A percentile compares a stretch with the other conserved stretches of the same genome.
phyloP scores from a whole-genome alignment of 2,113 vertebrate genomes.

The Cololabis saira region DNA sequence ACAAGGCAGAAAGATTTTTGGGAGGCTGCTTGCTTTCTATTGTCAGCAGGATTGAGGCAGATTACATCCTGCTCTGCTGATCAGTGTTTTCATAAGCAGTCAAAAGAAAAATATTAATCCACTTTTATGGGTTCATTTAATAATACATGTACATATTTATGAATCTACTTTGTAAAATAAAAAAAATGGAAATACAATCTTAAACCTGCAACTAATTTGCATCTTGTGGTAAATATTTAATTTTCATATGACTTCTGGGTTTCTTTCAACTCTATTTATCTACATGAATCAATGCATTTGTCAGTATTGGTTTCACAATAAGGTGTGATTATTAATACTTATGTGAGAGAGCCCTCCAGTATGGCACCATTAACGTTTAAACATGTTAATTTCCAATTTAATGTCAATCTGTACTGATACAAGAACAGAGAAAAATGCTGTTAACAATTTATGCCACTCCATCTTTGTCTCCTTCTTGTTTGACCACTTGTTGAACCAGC shows the following conservation, averaged over 20 bases:
- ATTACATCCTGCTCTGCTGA: slow-evolving; percentile 1
- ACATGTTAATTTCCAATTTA: not conserved
- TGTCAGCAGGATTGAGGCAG: slow-evolving; percentile 15
- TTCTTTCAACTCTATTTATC: not conserved
- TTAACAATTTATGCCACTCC: slow-evolving; percentile 11
- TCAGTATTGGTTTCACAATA: slow-evolving; percentile 1
- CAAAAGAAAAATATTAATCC: not conserved
- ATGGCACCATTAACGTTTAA: slow-evolving; percentile 4
- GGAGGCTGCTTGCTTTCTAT: slow-evolving; percentile 5
- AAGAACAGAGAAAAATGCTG: slow-evolving; percentile 8
- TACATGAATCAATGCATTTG: slow-evolving; percentile 14
- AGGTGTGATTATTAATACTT: slow-evolving; percentile 15
- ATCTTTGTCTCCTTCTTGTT: slow-evolving; percentile 23
- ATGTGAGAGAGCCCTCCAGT: slow-evolving; percentile 20
- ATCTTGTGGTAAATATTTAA: not conserved
- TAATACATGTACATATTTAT: not conserved
- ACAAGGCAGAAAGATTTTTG: slow-evolving; percentile 26
- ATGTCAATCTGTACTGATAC: slow-evolving; percentile 4
- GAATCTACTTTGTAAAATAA: not conserved
- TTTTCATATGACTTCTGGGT: slow-evolving; percentile 4
- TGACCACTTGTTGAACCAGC: slow-evolving; percentile 17
- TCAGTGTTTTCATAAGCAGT: not conserved
- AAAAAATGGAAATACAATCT: not conserved
- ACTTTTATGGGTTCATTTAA: not conserved
- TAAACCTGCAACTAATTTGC: not conserved